These are phyloP conservation scores for Echinometra lucunter DNA, from an alignment of 53 echinoderm and acorn worm species.

Conservation along the genomic window DNA sequence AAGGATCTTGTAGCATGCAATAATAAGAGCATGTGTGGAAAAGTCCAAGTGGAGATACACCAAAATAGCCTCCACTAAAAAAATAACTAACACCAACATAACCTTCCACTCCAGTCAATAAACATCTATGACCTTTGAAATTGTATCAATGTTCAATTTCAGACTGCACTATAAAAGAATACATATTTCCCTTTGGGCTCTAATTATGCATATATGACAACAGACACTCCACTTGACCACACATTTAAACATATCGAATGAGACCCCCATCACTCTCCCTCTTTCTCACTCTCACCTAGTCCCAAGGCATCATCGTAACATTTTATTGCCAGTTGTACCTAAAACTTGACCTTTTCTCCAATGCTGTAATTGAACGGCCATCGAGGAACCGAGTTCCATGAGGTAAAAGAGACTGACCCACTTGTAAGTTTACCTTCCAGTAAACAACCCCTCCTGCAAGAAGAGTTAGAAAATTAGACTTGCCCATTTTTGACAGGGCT, in stretches of 20 bases:
- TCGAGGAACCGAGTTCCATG: conserved; percentile 3
- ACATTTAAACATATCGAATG: neutral
- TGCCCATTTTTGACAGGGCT: neutral
- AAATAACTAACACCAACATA: neutral
- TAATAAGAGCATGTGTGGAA: no score
- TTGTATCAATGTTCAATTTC: conserved; percentile 28
- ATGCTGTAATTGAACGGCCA: conserved; percentile 45
- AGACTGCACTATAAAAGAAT: neutral
- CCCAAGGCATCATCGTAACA: conserved; percentile 41
- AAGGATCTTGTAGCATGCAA: no score
- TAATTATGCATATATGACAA: neutral
- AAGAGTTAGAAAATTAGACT: conserved; percentile 25
- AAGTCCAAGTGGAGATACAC: no score
- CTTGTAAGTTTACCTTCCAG: conserved; percentile 32
- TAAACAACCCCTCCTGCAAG: conserved; percentile 56
- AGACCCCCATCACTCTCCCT: neutral
- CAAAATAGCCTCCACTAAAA: no score
- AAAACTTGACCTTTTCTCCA: conserved; percentile 57
- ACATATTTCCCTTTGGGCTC: neutral
- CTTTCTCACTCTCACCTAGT: neutral
- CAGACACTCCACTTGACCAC: neutral
- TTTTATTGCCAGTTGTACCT: conserved; percentile 53
- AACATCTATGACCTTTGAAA: neutral
- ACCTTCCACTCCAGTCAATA: neutral
- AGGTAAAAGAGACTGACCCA: conserved; percentile 43